Conservation (phyloP, 2,888 invertebrate species). For the Troglohyphantes excavatus region DNA sequence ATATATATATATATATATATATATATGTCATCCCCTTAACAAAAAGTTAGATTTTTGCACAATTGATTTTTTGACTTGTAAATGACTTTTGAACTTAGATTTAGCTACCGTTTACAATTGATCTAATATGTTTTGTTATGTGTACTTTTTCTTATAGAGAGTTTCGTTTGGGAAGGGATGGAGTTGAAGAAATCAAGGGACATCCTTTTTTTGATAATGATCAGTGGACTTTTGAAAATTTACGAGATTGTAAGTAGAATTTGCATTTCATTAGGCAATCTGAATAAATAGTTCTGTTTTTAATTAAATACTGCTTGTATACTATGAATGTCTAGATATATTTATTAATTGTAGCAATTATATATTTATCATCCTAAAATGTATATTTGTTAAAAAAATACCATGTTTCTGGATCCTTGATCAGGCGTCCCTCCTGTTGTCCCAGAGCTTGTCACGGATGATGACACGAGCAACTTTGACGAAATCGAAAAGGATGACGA, state of each 20-base stretch:
- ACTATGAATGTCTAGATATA: too few relatives aligned
- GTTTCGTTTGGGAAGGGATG: slow-evolving; percentile 93
- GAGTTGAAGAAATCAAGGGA: slow-evolving; percentile 95
- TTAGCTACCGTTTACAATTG: too few relatives aligned
- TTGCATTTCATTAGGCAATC: neutral
- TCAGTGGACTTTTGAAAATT: slow-evolving; percentile 98
- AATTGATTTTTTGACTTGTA: too few relatives aligned
- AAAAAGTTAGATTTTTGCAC: too few relatives aligned
- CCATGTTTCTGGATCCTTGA: too few relatives aligned
- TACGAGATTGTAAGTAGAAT: slow-evolving; percentile 89
- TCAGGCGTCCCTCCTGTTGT: slow-evolving; percentile 94
- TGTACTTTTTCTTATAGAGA: slow-evolving; percentile 84
- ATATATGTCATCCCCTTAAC: too few relatives aligned
- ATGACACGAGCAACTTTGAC: slow-evolving; percentile 99
- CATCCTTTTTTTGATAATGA: slow-evolving; percentile 98
- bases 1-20: too few relatives aligned
- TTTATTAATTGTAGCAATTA: too few relatives aligned
- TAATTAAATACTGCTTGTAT: too few relatives aligned
- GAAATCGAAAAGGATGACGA: slow-evolving; percentile 95
- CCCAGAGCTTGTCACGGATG: slow-evolving; percentile 96
- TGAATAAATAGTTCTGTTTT: too few relatives aligned
- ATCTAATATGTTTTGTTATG: too few relatives aligned
- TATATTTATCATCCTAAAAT: neutral
- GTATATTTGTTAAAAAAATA: neutral
- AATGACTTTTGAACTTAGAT: too few relatives aligned